Evolutionary conservation across 2,888 invertebrate species (phyloP), one percentile per base, ranked within the genome.

Genomic region (Lepidochitona cinerea): DNA sequence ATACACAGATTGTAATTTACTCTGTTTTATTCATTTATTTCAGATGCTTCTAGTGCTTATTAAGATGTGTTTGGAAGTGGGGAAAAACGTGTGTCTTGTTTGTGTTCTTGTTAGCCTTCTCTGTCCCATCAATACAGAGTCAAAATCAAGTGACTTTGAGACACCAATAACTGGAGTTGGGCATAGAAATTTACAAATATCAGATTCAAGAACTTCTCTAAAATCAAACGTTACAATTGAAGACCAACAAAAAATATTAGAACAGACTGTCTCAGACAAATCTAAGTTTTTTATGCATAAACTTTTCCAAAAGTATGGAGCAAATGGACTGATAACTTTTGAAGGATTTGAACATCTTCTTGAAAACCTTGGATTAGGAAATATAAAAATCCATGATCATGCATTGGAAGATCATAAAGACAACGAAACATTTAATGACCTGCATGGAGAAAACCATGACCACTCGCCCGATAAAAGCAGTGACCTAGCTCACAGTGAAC

Each of bases 261-360:
- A 49, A 49, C n/a, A 23, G 18, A 23, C 49, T 49, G 23, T 49
- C 18, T 49, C 49, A 49, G 49, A 49, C 18, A 18, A 49, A n/a
- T 49, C 49, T 49, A 49, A 23, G 49, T 49, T 26, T 18, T 76
- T 76, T 52, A 59, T 77, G 36, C 23, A 59, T 52, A n/a, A 96
- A 96, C 91, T 96, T 94, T 93, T 93, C 85, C 90, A 91, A 82
- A 93, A 93, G 85, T 93, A 93, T 82, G 93, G 93, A 33, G 90
- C 92, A 79, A 91, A 92, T 84, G 93, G 92, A 68, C 89, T 92
- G 77, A 93, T 93, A 83, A 92, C 92, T 35, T 93, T 92, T 80
- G 93, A 93, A 94, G 94, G 94, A 14, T 93, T 94, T 80, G 94
- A 94, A 88, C 94, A 94, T 83, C 90, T 94, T 66, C 91, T 94